Evolutionary conservation across 2,888 invertebrate genomes (phyloP).

Genomic region (Andrena praecox): DNA sequence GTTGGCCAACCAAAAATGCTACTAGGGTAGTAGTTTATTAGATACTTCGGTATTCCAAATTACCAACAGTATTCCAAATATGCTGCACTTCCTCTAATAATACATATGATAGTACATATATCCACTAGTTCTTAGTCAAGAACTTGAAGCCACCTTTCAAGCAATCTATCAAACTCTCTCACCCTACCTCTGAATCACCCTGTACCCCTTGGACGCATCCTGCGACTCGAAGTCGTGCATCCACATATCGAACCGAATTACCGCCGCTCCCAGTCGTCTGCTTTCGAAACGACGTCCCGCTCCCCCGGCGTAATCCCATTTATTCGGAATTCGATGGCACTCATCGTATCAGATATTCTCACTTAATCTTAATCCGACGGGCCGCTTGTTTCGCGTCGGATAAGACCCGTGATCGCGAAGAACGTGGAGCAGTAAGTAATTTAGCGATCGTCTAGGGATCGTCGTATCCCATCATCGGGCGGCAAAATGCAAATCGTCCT

Average conservation of each 20-base stretch:
- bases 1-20: no score
- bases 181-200: no score
- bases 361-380: conserved; percentile 39
- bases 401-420: conserved; percentile 37
- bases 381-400: conserved; percentile 43
- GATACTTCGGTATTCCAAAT: no score
- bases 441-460: conserved; percentile 69
- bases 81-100: no score
- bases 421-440: conserved; percentile 73
- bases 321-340: not conserved
- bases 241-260: not conserved
- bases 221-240: not conserved
- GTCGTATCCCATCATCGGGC: conserved; percentile 51
- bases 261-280: not conserved
- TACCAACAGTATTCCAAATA: no score
- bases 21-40: no score
- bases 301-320: not conserved
- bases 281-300: not conserved
- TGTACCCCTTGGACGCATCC: no score
- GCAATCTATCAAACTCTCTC: no score
- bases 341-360: not conserved
- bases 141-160: no score
- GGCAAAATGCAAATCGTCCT: conserved; percentile 71
- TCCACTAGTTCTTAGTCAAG: no score
- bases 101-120: no score